phyloP scores from a whole-genome alignment of 2,113 vertebrate species.

The Salvator merianae region DNA sequence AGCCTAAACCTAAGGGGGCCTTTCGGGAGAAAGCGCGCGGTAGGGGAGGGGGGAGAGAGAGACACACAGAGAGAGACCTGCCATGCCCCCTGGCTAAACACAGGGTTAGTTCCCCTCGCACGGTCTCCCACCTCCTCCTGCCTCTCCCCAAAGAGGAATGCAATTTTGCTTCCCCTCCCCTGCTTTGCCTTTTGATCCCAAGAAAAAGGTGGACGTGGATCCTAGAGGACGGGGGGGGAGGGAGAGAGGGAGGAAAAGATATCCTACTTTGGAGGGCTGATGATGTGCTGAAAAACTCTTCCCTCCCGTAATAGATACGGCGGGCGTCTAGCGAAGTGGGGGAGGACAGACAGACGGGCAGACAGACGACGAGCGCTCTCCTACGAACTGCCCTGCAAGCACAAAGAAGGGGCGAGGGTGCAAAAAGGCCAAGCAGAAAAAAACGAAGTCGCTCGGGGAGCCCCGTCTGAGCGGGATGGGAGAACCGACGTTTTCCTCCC shows the following conservation, averaged over 20 bases:
- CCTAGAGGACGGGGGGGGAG: no score
- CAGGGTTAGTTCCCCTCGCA: conserved; percentile 1
- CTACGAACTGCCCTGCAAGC: neutral
- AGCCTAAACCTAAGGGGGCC: neutral
- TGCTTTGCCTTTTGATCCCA: neutral
- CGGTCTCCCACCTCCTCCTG: neutral
- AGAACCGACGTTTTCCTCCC: neutral
- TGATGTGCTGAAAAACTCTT: no score
- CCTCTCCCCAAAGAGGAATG: neutral
- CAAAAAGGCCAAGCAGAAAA: neutral
- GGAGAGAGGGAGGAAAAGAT: neutral
- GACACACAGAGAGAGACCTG: conserved; percentile 6
- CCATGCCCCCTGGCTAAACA: neutral
- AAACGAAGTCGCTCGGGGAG: neutral
- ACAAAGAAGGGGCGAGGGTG: neutral
- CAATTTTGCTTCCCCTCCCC: no score
- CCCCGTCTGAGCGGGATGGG: neutral
- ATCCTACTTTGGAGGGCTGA: neutral
- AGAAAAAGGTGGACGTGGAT: neutral
- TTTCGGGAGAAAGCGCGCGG: neutral
- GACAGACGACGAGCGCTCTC: neutral
- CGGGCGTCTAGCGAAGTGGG: neutral
- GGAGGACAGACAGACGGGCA: no score
- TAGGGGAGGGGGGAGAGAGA: neutral
- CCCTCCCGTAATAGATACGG: neutral